Conservation (phyloP, 1,140 invertebrate species). For the Riptortus pedestris region DNA sequence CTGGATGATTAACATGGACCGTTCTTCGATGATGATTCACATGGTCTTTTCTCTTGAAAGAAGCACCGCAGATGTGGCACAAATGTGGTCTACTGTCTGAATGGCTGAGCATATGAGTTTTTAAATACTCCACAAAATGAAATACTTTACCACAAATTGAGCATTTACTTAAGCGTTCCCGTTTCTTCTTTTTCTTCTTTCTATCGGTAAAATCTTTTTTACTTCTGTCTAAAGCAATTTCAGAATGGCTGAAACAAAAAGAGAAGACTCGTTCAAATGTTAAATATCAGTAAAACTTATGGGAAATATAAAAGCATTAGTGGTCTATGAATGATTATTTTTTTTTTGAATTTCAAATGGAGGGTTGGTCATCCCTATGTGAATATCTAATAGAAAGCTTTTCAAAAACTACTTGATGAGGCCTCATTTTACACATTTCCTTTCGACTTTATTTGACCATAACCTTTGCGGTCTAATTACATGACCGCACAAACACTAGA, state of each 20-base stretch:
- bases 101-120: constrained; percentile 38
- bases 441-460: too few species aligned
- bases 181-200: constrained; percentile 26
- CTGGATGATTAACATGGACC: constrained; percentile 22
- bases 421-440: too few species aligned
- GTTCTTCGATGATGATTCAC: constrained; percentile 27
- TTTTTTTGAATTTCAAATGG: too few species aligned
- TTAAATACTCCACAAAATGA: constrained; percentile 31
- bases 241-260: background rate
- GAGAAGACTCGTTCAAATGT: background rate
- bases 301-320: too few species aligned
- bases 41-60: constrained; percentile 29
- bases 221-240: constrained; percentile 30
- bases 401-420: too few species aligned
- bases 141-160: constrained; percentile 37
- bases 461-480: too few species aligned
- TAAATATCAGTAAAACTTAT: too few species aligned
- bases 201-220: constrained; percentile 34
- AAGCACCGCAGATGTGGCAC: constrained; percentile 43
- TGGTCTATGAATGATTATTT: too few species aligned
- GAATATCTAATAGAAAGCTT: too few species aligned
- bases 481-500: too few species aligned
- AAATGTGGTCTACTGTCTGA: constrained; percentile 43
- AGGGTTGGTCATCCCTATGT: too few species aligned
- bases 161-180: constrained; percentile 33